A percentile compares a stretch with the other conserved stretches of the same genome.
These are phyloP conservation scores for Adrianichthys oophorus DNA, from an alignment of 2,797 vertebrate genomes.

Conservation along the genomic window DNA sequence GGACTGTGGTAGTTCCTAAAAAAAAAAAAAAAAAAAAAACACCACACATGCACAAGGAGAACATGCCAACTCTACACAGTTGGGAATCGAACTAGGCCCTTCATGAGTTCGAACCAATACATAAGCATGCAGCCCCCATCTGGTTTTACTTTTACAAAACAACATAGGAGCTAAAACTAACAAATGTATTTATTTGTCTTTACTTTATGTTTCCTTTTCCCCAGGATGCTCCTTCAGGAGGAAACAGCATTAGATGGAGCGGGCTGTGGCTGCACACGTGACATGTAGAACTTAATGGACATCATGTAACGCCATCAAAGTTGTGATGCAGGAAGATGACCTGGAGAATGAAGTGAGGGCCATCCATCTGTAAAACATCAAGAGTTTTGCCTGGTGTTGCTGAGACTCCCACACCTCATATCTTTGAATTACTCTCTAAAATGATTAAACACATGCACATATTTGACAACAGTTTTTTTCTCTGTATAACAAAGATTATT, in stretches of 20 bases:
- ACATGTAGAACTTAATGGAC: conserved; percentile 43
- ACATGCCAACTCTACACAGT: no score
- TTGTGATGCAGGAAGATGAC: conserved; percentile 20
- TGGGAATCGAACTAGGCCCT: no score
- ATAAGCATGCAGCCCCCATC: no score
- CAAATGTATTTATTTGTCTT: background rate
- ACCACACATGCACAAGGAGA: no score
- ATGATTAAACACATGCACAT: conserved; percentile 45
- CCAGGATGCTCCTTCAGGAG: conserved; percentile 83
- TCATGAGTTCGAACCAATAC: no score
- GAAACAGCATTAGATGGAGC: conserved; percentile 79
- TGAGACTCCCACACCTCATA: conserved; percentile 20
- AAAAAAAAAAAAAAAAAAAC: no score
- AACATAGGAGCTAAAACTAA: background rate
- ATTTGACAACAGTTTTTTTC: conserved; percentile 28
- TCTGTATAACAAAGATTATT: conserved; percentile 4
- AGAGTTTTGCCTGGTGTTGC: conserved; percentile 20
- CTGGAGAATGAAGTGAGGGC: conserved; percentile 22
- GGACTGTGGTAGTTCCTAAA: no score
- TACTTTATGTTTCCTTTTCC: background rate
- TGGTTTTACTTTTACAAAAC: no score
- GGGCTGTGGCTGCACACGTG: conserved; percentile 16
- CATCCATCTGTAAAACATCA: conserved; percentile 27
- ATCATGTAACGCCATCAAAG: conserved; percentile 49
- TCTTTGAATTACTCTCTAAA: conserved; percentile 48